These are phyloP conservation scores for Panopea generosa DNA, from an alignment of 2,888 invertebrate genomes.

Conservation along the genomic window DNA sequence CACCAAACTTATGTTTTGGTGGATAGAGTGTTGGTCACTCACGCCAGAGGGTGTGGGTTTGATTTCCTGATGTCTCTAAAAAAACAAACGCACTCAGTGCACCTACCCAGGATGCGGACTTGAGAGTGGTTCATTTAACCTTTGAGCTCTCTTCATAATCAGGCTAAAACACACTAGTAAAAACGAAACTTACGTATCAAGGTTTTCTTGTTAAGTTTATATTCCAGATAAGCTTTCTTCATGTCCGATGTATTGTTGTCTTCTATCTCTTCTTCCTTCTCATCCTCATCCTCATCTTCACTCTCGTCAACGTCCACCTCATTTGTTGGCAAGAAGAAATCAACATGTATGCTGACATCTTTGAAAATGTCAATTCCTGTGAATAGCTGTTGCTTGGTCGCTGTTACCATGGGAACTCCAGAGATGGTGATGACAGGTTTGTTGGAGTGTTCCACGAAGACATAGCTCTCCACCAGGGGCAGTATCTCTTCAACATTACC, in stretches of 20 bases:
- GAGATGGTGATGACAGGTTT: constrained; percentile 93
- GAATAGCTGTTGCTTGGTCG: constrained; percentile 88
- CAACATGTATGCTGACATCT: constrained; percentile 89
- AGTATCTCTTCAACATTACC: constrained; percentile 69
- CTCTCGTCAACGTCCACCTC: constrained; percentile 53
- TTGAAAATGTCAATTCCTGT: constrained; percentile 93
- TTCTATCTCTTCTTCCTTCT: constrained; percentile 42
- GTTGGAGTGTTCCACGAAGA: constrained; percentile 94
- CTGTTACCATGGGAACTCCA: constrained; percentile 86
- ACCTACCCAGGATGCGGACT: no score
- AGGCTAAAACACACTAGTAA: no score
- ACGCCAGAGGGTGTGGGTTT: no score
- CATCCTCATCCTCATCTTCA: constrained; percentile 33
- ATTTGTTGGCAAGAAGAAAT: constrained; percentile 79
- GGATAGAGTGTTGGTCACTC: no score
- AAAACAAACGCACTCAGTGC: no score
- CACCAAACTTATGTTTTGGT: no score
- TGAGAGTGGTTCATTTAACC: no score
- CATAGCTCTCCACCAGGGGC: constrained; percentile 90
- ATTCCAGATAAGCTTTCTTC: constrained; percentile 60
- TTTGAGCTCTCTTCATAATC: no score
- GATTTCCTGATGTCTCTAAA: no score
- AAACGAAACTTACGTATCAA: constrained; percentile 71
- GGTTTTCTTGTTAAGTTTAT: constrained; percentile 64
- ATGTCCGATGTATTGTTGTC: constrained; percentile 45